Base-by-base conservation (phyloP, 2,888 invertebrate species). In the Drosophila testacea region DNA sequence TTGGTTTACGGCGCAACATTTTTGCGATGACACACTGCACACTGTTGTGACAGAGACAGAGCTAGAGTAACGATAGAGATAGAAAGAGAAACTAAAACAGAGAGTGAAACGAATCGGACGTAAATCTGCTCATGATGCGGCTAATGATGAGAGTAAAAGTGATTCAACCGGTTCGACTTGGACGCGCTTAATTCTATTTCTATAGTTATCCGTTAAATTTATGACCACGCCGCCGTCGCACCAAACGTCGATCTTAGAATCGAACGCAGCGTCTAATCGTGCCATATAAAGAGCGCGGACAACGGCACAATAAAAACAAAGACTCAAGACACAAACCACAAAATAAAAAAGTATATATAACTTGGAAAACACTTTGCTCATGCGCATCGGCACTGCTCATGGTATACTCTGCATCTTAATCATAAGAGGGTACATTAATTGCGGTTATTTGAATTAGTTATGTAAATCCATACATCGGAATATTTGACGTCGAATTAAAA, bases 61-160 rank as follows among this genome's bases (percentile, higher is more conserved):
- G 36, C 11, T 22, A 16, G 6, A 39, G 27, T 32, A 11, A 22
- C 22, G 34, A 22, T 4, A 22, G 11, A 66, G 42, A 44, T 28
- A 7, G 27, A 41, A 10, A 39, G 4, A 34, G 22, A 22, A 39
- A 50, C 36, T 42, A 34, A 44, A 34, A 56, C 56, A 27, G 59
- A 48, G 52, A 27, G 46, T 46, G 41, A 50, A 62, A 22, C 42
- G n/a, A 46, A 72, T 60, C 60, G 46, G 64, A 64, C 51, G 44
- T 34, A 34, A 54, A 56, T 41, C 42, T 50, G 51, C 54, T 69
- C 47, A 71, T 66, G 87, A 83, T 88, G 85, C 89, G 89, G 51
- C 54, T 69, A 51, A 71, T 67, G 89, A 83, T 88, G 85, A 86
- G 85, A 86, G 85, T 86, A 86, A 86, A 86, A 86, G 85, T 86